Evolutionary conservation across 2,113 vertebrate species (phyloP).

Genomic region (Oryzias melastigma): DNA sequence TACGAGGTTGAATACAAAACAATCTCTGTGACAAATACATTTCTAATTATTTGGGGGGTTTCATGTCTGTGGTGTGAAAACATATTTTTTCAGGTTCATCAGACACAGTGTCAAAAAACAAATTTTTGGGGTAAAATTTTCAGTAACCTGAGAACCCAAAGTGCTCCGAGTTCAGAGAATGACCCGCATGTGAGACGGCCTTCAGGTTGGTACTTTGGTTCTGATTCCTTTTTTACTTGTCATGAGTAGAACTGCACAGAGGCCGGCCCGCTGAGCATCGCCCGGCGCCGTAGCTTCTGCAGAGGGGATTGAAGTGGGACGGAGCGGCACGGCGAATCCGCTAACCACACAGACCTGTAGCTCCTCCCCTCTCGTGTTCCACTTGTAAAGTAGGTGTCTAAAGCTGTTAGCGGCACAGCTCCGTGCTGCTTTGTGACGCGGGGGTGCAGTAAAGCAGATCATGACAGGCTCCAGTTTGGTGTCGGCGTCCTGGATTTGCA

Average conservation of each 20-base stretch:
- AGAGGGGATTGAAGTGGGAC: conserved; percentile 31
- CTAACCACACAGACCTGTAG: conserved; percentile 59
- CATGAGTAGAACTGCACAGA: conserved; percentile 60
- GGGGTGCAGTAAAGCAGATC: conserved; percentile 54
- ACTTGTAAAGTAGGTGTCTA: conserved; percentile 63
- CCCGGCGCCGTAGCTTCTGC: conserved; percentile 54
- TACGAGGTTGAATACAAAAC: too few relatives aligned
- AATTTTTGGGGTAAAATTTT: too few relatives aligned
- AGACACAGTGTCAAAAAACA: too few relatives aligned
- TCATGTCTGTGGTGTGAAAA: too few relatives aligned
- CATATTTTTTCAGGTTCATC: too few relatives aligned
- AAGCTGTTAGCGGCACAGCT: conserved; percentile 65
- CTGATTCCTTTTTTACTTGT: conserved; percentile 50
- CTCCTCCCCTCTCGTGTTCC: conserved; percentile 47
- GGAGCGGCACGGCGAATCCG: conserved; percentile 49
- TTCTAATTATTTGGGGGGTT: too few relatives aligned
- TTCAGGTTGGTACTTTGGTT: conserved; percentile 6
- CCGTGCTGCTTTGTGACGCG: conserved; percentile 61
- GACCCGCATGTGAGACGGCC: conserved; percentile 47
- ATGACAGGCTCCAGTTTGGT: conserved; percentile 38
- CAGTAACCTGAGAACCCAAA: too few relatives aligned
- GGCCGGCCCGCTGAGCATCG: conserved; percentile 35
- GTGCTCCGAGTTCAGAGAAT: too few relatives aligned
- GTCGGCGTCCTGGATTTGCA: conserved; percentile 67
- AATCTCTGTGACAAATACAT: too few relatives aligned